Base-by-base conservation (phyloP, 2,797 vertebrate genomes). In the Diplodus puntazzo region DNA sequence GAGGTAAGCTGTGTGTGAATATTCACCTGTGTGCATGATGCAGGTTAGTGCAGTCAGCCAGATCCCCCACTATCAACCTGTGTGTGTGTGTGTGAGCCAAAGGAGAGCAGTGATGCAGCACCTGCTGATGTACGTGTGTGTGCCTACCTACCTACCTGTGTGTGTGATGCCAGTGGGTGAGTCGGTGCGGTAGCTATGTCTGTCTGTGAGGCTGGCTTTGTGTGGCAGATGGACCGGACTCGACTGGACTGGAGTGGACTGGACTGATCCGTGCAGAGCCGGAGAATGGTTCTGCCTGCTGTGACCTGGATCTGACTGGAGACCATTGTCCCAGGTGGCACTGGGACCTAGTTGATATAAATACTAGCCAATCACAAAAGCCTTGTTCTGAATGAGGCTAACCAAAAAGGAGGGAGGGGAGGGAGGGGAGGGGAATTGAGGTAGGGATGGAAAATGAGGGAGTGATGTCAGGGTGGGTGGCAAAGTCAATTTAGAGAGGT, bases 311-410 rank as follows among this genome's bases (percentile, higher is more conserved):
- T 92, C 89, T 91, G 91, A 94, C 90, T 90, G 84, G 84, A 90
- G 89, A 91, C 90, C 91, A 88, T 91, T 94, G 93, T 95, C 95
- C 95, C 95, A 94, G 94, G 95, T 95, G 95, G 94, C 94, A 84
- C 75, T 81, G 85, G 94, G 94, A 96, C 95, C 95, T 95, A 96
- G 93, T 93, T 96, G 92, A 95, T 95, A 96, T 94, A 96, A 96
- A 96, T 96, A 96, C 90, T 89, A 83, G 81, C 95, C 95, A 96
- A 96, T 96, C 93, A 94, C 90, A 94, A 93, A 92, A 87, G 88
- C 81, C 75, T 79, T 70, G 65, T 70, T 82, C 87, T 93, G 89
- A 93, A 92, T 91, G 91, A 93, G 91, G 93, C 91, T 94, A 94
- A 92, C 87, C 81, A 80, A 86, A 34, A 84, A 80, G 83, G 79